Percentiles rank a stretch among this genome's conserved stretches.
Conservation (phyloP, 2,113 vertebrate species). For the Climacteris rufus region DNA sequence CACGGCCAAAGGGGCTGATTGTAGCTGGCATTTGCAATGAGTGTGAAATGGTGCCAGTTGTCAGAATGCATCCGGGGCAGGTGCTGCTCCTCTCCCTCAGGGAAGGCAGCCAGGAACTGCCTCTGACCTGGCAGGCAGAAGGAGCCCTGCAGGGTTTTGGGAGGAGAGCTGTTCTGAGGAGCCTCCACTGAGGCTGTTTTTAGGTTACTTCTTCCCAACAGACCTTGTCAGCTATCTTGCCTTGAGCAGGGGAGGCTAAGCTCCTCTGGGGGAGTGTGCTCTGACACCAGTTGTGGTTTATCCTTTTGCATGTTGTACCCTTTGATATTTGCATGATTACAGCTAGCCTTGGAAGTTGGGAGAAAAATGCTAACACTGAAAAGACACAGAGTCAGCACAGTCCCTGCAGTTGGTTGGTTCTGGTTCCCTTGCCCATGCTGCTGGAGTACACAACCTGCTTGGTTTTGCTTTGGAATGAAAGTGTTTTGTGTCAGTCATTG, state of each 20-base stretch:
- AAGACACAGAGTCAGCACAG: not conserved
- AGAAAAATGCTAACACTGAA: not conserved
- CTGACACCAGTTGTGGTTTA: not conserved
- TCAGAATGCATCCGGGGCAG: not conserved
- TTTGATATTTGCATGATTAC: not conserved
- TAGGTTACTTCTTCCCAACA: not conserved
- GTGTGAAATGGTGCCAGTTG: not conserved
- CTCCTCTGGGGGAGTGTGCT: not conserved
- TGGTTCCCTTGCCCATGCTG: not conserved
- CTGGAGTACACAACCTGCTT: not conserved
- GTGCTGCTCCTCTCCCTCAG: not conserved
- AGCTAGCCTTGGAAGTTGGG: not conserved
- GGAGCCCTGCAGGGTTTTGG: not conserved
- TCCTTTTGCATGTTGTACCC: not conserved
- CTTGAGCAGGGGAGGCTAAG: not conserved
- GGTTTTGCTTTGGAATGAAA: not conserved
- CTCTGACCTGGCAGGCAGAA: not conserved
- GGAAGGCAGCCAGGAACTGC: not conserved
- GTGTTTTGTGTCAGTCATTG: not conserved
- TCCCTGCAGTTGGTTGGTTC: not conserved
- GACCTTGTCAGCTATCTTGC: not conserved
- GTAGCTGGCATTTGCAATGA: not conserved
- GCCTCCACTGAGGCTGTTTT: not conserved
- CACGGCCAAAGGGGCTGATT: not conserved
- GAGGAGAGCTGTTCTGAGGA: not conserved